A percentile compares a stretch with the other conserved stretches of the same genome.
These are phyloP conservation scores for Vulpes lagopus DNA, from an alignment of 2,113 vertebrate genomes.

Conservation along the genomic window DNA sequence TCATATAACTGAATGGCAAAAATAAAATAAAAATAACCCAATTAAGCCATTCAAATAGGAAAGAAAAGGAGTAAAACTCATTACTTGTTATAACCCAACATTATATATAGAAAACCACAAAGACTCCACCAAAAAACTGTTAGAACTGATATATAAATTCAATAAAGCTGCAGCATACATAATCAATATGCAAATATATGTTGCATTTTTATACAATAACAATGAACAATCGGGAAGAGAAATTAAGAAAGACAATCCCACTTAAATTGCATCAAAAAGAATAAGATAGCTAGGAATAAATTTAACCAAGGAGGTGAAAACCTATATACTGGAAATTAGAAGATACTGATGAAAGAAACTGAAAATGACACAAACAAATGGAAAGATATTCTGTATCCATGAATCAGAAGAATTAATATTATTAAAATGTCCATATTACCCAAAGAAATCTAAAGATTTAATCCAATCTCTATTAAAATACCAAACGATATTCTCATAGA, in stretches of 20 bases:
- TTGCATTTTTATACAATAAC: background rate
- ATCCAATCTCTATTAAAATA: too few relatives aligned
- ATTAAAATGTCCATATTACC: too few relatives aligned
- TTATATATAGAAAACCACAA: background rate
- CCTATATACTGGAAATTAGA: too few relatives aligned
- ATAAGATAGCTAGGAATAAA: too few relatives aligned
- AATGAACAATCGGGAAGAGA: background rate
- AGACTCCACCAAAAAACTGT: background rate
- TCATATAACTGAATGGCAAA: background rate
- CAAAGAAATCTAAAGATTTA: too few relatives aligned
- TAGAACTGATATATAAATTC: background rate
- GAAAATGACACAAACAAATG: too few relatives aligned
- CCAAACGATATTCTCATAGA: too few relatives aligned
- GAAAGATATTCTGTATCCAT: too few relatives aligned
- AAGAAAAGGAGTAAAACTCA: background rate
- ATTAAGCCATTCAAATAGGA: background rate
- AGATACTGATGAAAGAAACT: too few relatives aligned
- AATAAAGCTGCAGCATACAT: background rate
- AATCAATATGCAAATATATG: background rate
- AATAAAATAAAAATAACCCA: background rate
- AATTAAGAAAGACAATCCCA: background rate
- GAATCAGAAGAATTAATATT: too few relatives aligned
- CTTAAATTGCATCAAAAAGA: background rate
- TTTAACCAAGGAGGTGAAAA: too few relatives aligned
- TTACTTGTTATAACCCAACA: background rate